Percentiles rank a stretch among this genome's conserved stretches.
phyloP scores from a whole-genome alignment of 2,797 vertebrate species.

The Pteronotus mesoamericanus region DNA sequence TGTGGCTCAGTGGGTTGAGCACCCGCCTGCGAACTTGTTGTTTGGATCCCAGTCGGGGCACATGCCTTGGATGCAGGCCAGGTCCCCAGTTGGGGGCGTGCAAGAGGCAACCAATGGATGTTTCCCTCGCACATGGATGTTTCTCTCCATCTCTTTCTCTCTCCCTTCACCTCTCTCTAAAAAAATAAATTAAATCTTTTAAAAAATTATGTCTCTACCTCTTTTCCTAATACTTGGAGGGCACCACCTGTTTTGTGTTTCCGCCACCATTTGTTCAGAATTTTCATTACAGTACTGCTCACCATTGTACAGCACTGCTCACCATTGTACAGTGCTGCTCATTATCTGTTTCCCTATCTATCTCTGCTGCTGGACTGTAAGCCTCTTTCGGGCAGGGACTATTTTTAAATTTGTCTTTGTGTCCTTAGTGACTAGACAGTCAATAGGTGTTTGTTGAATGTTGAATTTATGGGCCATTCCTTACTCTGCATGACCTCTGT shows the following conservation, averaged over 20 bases:
- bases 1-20: no score
- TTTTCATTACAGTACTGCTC: background rate
- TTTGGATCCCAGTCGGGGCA: no score
- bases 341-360: background rate
- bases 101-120: no score
- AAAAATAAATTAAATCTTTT: no score
- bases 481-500: background rate
- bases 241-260: background rate
- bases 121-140: no score
- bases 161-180: no score
- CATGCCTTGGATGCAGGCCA: no score
- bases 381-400: background rate
- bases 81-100: no score
- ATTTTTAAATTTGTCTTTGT: background rate
- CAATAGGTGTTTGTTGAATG: background rate
- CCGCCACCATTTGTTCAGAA: background rate
- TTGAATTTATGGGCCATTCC: background rate
- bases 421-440: background rate
- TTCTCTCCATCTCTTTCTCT: no score
- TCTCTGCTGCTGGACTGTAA: background rate
- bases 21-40: no score
- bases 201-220: background rate
- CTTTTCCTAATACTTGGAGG: background rate
- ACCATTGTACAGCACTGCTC: no score
- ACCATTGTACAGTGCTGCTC: no score